Evolutionary conservation across 1,140 invertebrate genomes (phyloP).

Genomic region (Riptortus pedestris): DNA sequence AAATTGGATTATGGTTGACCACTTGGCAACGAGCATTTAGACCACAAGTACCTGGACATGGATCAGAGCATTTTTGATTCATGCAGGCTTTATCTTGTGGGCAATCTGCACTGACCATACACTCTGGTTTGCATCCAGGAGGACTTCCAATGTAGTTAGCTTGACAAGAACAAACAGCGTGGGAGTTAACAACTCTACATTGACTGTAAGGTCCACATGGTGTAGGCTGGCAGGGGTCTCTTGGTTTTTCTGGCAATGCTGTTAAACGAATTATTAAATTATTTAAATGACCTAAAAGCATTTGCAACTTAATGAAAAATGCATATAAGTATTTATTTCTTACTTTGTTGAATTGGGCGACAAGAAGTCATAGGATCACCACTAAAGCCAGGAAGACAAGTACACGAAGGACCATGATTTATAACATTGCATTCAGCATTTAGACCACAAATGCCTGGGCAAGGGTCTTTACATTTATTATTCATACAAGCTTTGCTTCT

Average conservation of each 20-base stretch:
- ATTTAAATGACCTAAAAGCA: not conserved
- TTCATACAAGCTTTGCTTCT: constrained; percentile 56
- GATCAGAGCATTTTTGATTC: constrained; percentile 38
- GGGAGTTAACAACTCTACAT: constrained; percentile 38
- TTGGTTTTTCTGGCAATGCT: constrained; percentile 28
- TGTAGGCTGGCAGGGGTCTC: constrained; percentile 35
- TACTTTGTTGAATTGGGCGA: constrained; percentile 34
- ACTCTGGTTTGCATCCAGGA: constrained; percentile 40
- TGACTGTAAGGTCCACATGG: constrained; percentile 42
- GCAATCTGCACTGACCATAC: constrained; percentile 38
- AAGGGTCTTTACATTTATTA: constrained; percentile 65
- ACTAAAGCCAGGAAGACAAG: constrained; percentile 48
- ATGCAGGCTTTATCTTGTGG: constrained; percentile 37
- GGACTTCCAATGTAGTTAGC: constrained; percentile 40
- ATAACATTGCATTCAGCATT: constrained; percentile 59
- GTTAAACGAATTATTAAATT: constrained; percentile 16
- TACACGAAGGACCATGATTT: constrained; percentile 56
- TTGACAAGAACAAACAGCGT: constrained; percentile 43
- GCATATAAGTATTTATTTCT: constrained; percentile 9
- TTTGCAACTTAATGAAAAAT: too few relatives aligned
- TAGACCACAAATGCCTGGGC: constrained; percentile 57
- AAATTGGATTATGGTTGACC: constrained; percentile 40
- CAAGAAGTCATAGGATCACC: constrained; percentile 56
- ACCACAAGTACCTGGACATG: constrained; percentile 42
- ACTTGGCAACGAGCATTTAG: constrained; percentile 38